Evolutionary conservation across 2,113 vertebrate genomes (phyloP).

Genomic region (Oncorhynchus nerka): DNA sequence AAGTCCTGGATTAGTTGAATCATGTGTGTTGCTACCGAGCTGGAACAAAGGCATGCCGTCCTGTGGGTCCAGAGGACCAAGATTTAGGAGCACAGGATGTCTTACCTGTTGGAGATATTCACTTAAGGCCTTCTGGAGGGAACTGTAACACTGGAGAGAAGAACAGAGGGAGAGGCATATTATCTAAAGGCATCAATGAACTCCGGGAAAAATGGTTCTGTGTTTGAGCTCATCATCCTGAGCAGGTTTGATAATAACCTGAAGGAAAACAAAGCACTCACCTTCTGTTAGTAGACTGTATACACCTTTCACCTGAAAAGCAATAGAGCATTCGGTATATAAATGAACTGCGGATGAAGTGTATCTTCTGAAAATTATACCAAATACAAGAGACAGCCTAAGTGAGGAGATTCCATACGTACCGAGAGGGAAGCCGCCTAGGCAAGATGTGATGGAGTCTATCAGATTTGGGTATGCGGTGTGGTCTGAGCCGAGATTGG

Average conservation of each 20-base stretch:
- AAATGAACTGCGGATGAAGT: no score
- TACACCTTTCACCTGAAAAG: constrained; percentile 78
- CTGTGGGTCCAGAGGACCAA: no score
- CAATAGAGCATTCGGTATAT: constrained; percentile 11
- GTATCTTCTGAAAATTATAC: not conserved
- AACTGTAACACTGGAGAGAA: constrained; percentile 84
- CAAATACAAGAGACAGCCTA: not conserved
- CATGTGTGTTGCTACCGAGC: not conserved
- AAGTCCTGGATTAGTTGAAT: not conserved
- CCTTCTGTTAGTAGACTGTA: constrained; percentile 82
- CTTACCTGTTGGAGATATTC: constrained; percentile 82
- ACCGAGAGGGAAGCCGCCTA: constrained; percentile 88
- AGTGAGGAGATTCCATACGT: constrained; percentile 13
- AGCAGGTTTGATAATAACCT: not conserved
- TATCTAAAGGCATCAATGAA: not conserved
- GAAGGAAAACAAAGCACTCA: constrained; percentile 54
- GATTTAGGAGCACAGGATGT: no score
- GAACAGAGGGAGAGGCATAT: constrained; percentile 1
- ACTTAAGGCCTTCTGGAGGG: constrained; percentile 75
- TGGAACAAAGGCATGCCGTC: not conserved
- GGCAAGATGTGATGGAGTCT: constrained; percentile 81
- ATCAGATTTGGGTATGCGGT: constrained; percentile 69
- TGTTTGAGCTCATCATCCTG: not conserved
- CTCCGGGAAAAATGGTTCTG: no score
- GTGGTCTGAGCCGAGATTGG: constrained; percentile 58